Evolutionary conservation across 1,140 invertebrate genomes (phyloP), one percentile per base, ranked within the genome.

Genomic region (Cherax destructor): DNA sequence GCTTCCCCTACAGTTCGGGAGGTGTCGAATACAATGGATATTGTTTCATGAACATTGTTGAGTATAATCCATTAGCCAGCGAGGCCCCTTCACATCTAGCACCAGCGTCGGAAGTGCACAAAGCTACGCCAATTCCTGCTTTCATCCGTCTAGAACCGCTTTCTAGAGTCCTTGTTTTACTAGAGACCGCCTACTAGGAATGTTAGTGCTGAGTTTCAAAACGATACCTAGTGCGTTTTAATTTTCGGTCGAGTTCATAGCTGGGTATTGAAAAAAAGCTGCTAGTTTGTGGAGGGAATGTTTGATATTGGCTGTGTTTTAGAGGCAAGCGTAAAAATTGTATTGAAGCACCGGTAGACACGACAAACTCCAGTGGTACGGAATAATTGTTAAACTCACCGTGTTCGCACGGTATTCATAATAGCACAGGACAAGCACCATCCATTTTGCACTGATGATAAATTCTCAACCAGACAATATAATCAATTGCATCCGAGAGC

Each of bases 401-500:
- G 30, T 85, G 24, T 80, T 91, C 88, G 88, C 59, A 91, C 88
- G 24, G 56, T 79, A 79, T 91, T 85, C 88, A 91, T 91, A 91
- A 91, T 91, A 91, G 76, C 81, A 10, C 76, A 13, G 30, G 88
- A 84, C 88, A 91, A 85, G 81, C 81, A 91, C 83, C 88, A 91
- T 91, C 83, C 88, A 91, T 91, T 91, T 85, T 79, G 83, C 88
- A 85, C 88, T 78, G 81, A 91, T 91, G 88, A 91, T 91, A 91
- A 91, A 91, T 91, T 91, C 83, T 84, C 88, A 52, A 69, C 88
- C 88, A 91, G 72, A 91, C 88, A 91, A 91, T 91, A 91, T 91
- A 91, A 91, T 91, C 88, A 91, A 91, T 91, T 85, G 88, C 88
- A 91, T 91, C 88, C 83, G 56, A 91, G 88, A 84, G 88, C 88